These are phyloP conservation scores for Protaetia brevitarsis DNA, from an alignment of 1,140 invertebrate species.

Conservation along the genomic window DNA sequence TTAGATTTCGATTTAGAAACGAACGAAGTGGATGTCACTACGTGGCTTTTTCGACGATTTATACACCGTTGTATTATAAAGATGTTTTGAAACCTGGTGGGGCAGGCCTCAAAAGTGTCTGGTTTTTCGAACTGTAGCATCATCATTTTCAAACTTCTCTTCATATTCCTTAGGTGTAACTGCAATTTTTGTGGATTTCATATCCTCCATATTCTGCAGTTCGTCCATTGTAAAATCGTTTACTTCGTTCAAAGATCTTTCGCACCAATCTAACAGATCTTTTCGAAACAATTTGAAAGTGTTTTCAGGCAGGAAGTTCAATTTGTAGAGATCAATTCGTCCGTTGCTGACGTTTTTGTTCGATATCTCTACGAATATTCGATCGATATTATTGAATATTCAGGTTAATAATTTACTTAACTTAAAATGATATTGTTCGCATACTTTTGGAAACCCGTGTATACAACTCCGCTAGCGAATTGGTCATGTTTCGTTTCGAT, in stretches of 20 bases:
- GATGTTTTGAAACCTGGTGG: too few species aligned
- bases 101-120: too few species aligned
- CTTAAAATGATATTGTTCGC: background rate
- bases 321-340: conserved; percentile 33
- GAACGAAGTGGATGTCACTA: too few species aligned
- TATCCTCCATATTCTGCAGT: background rate
- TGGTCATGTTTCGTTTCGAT: background rate
- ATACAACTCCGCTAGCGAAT: background rate
- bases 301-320: conserved; percentile 34
- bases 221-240: background rate
- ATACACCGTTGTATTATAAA: too few species aligned
- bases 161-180: too few species aligned
- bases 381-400: background rate
- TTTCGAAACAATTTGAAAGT: conserved; percentile 32
- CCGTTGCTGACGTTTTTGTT: conserved; percentile 16
- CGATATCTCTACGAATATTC: background rate
- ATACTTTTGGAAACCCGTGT: conserved; percentile 7
- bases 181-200: too few species aligned
- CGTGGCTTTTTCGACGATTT: too few species aligned
- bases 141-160: too few species aligned
- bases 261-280: conserved; percentile 37
- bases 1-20: too few species aligned
- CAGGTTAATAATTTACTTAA: background rate
- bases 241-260: conserved; percentile 19
- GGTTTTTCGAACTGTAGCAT: too few species aligned